phyloP scores from a whole-genome alignment of 1,140 invertebrate species.

The Palaemon carinicauda region DNA sequence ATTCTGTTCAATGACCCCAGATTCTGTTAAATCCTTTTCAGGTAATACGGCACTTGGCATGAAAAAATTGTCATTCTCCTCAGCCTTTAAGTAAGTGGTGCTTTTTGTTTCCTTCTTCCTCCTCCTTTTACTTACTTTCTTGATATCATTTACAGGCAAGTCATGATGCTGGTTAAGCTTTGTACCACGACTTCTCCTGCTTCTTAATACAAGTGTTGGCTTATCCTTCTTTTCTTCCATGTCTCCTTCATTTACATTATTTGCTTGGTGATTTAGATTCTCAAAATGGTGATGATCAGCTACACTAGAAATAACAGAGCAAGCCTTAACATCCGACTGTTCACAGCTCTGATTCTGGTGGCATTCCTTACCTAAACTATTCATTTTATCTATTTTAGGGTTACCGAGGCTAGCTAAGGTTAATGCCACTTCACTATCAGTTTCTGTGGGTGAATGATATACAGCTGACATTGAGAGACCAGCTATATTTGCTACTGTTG shows the following conservation, averaged over 20 bases:
- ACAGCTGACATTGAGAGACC: conserved; percentile 43
- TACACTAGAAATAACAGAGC: conserved; percentile 29
- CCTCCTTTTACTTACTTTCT: conserved; percentile 31
- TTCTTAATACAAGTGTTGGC: conserved; percentile 53
- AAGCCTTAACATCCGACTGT: conserved; percentile 12
- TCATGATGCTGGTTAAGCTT: conserved; percentile 12
- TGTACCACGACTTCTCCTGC: conserved; percentile 32
- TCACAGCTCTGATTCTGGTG: neutral
- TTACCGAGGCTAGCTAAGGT: conserved; percentile 57
- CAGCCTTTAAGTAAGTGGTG: neutral
- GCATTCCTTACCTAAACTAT: neutral
- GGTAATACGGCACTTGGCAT: conserved; percentile 11
- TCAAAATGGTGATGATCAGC: conserved; percentile 24
- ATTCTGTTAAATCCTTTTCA: neutral
- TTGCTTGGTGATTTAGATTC: neutral
- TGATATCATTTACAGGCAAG: neutral
- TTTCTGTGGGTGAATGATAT: conserved; percentile 50
- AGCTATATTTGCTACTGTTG: conserved; percentile 44
- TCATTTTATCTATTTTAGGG: conserved; percentile 53
- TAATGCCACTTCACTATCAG: conserved; percentile 59
- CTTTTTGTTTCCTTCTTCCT: conserved; percentile 10
- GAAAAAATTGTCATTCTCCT: conserved; percentile 18
- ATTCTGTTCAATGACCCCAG: conserved; percentile 12
- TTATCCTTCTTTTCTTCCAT: conserved; percentile 3
- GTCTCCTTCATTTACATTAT: neutral